These are phyloP conservation scores for Cenopis cana DNA, from an alignment of 2,888 invertebrate genomes.

Conservation along the genomic window DNA sequence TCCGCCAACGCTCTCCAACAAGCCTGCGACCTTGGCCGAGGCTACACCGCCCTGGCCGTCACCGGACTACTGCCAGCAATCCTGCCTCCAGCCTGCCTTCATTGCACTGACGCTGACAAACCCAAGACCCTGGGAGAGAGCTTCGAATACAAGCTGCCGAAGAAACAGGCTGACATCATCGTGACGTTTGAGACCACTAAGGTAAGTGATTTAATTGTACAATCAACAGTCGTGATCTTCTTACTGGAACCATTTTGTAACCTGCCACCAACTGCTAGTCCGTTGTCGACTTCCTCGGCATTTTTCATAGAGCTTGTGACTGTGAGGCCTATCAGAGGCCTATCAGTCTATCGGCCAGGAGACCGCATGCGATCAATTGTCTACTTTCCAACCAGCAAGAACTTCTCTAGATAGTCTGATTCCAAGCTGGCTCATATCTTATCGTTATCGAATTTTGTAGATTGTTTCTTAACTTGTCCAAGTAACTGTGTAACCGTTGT, in stretches of 20 bases:
- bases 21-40: conserved; percentile 88
- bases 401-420: too few species aligned
- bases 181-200: conserved; percentile 88
- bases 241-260: too few species aligned
- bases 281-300: too few species aligned
- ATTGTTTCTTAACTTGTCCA: neutral
- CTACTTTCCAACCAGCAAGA: too few species aligned
- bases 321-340: too few species aligned
- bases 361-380: too few species aligned
- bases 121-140: conserved; percentile 83
- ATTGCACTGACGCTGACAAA: conserved; percentile 79
- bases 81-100: conserved; percentile 88
- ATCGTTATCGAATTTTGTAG: too few species aligned
- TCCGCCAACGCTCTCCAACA: conserved; percentile 75
- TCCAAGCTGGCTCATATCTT: too few species aligned
- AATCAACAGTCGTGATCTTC: too few species aligned
- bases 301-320: too few species aligned
- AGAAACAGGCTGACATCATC: conserved; percentile 92
- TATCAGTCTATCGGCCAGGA: too few species aligned
- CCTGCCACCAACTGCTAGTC: too few species aligned
- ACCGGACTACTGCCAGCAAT: conserved; percentile 84
- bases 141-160: conserved; percentile 88
- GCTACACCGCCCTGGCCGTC: conserved; percentile 88
- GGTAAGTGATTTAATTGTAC: conserved; percentile 52
- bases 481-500: neutral